Base-by-base conservation (phyloP, 35 echinoderm and acorn worm species). In the Stichopus chloronotus region DNA sequence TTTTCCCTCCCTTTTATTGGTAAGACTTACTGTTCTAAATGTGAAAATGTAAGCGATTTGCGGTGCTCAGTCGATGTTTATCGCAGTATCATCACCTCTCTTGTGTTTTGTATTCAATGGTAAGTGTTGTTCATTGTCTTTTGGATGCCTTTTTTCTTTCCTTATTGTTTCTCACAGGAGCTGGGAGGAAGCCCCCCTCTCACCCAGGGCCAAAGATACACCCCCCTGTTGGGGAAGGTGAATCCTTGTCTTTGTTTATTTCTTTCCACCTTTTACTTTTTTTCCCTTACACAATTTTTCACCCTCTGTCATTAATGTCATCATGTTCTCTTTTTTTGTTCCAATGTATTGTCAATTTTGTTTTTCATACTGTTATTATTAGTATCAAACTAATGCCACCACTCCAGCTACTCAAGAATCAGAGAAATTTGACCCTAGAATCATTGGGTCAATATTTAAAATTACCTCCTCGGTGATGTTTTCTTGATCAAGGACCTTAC, bases 151-250 rank as follows among this genome's bases (percentile, higher is more conserved):
- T 90, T 80, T 76, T 61, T 63, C 54, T 78, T 55, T 88, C 72
- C 53, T 79, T 57, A 14, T 94, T 92, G 79, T 96, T 94, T 86
- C 79, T 83, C 90, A 92, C 90, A 91, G 90, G 76, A 79, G 76
- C 76, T 93, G 53, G 78, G 87, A 93, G 43, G 96, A 95, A 56
- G 96, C 96, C 92, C 93, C 96, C 58, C 88, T 95, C 63, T 97
- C 96, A 53, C 96, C 96, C 23, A 78, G 96, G 87, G 96, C 96
- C 54, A 93, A 94, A 97, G 94, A 95, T 91, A 89, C 79, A 76
- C 94, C 96, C 30, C 89, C 92, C 96, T 95, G 87, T 93, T 97
- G 94, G 87, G 88, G 90, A 84, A 97, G 96, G 96, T 97, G 93
- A 92, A 23, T 92, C 60, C 57, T 89, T 72, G 65, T 71, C 87